Evolutionary conservation across 2,797 vertebrate species (phyloP), one percentile per base, ranked within the genome.

Genomic region (Amblyraja radiata): DNA sequence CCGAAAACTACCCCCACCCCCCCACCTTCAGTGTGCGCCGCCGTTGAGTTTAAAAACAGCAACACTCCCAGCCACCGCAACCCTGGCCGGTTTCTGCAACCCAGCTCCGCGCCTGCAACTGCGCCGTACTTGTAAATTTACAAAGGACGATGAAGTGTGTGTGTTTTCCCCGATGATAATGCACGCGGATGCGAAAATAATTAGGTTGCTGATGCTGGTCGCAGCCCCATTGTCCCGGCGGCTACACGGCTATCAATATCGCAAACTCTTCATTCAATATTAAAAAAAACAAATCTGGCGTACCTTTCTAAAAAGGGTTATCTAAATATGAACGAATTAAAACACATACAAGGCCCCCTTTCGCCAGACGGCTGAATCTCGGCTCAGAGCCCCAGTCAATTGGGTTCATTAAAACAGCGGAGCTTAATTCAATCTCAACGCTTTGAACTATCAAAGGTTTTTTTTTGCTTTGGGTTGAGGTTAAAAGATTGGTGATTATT

Each of bases 391-490:
- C 93, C 93, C 90, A 93, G 93, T 94, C 93, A 94, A 93, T 93
- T 81, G 93, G 93, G 93, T 94, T 94, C 93, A 94, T 94, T 94
- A 93, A 94, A 94, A 93, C 93, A 93, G 93, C 73, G 90, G 93
- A 83, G 93, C 77, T 93, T 93, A 93, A 93, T 93, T 93, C 68
- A 86, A 28, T 13, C 83, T 71, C 93, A 58, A 90, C 93, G 86
- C 94, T 94, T 94, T 94, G 93, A 94, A 94, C 93, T 93, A 94
- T 94, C 94, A 94, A 94, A 94, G 93, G n/a, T 36, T 88, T 88
- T 68, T 86, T 88, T 88, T 68, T 68, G 61, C 84, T 36, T 68
- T 65, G 74, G 74, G 77, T 93, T 88, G 90, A 93, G 76, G 93
- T 93, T 93, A 94, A 92, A 93, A 94, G 93, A 93, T 88, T 88